Percentiles rank a stretch among this genome's conserved stretches.
Conservation (phyloP, 2,797 vertebrate genomes). For the Ibycter americanus region DNA sequence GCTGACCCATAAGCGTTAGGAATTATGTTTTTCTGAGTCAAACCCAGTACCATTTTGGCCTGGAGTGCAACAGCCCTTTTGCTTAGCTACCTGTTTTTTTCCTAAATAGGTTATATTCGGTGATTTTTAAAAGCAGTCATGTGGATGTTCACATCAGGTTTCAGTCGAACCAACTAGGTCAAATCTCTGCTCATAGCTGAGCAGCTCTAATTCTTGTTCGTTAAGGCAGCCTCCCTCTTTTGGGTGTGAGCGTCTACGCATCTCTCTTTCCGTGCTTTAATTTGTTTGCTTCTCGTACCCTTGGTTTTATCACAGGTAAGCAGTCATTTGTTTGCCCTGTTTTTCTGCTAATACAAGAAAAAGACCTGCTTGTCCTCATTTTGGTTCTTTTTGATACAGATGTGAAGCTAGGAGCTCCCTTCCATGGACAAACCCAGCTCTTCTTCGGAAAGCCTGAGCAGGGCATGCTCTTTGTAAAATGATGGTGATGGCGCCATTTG, state of each 20-base stretch:
- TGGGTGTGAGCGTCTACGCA: background rate
- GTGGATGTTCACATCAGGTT: constrained; percentile 44
- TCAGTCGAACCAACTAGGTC: constrained; percentile 41
- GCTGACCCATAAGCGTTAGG: background rate
- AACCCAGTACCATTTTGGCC: background rate
- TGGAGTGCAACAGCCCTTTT: background rate
- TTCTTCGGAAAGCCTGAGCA: background rate
- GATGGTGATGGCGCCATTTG: background rate
- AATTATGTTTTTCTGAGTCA: background rate
- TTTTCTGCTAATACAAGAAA: background rate
- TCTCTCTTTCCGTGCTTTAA: background rate
- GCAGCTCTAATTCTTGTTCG: background rate
- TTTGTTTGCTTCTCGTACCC: background rate
- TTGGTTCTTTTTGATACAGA: background rate
- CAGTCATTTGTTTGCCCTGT: background rate
- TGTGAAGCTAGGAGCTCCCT: background rate
- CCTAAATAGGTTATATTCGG: background rate
- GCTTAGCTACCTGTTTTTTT: background rate
- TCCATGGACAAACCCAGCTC: background rate
- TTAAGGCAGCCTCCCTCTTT: background rate
- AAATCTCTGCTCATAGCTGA: background rate
- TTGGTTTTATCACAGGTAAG: background rate
- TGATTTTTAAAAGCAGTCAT: constrained; percentile 47
- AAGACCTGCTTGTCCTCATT: background rate
- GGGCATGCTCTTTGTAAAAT: background rate